These are phyloP conservation scores for Drosophila monieri DNA, from an alignment of 2,888 invertebrate genomes.

Conservation along the genomic window DNA sequence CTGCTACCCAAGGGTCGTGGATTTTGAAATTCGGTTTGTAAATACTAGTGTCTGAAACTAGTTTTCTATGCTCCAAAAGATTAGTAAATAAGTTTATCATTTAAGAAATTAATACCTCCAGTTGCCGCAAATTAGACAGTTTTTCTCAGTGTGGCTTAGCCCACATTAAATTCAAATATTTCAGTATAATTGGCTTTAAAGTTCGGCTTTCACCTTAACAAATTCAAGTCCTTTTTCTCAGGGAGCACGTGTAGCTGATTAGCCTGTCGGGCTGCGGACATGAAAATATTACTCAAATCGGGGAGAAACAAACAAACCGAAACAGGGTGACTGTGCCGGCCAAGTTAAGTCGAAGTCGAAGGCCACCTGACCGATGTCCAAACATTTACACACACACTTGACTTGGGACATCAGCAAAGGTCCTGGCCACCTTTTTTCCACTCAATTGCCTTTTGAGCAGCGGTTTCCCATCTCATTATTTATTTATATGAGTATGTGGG, in stretches of 20 bases:
- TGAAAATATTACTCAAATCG: conserved; percentile 56
- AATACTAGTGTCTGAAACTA: conserved; percentile 12
- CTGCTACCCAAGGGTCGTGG: background rate
- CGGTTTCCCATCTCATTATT: conserved; percentile 52
- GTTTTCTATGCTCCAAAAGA: conserved; percentile 14
- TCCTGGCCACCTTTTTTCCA: conserved; percentile 57
- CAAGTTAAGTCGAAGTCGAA: conserved; percentile 1
- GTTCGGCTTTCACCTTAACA: background rate
- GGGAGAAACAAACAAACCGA: conserved; percentile 43
- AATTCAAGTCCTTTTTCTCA: background rate
- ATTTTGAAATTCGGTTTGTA: conserved; percentile 22
- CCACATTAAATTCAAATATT: conserved; percentile 6
- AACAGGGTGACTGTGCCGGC: conserved; percentile 1
- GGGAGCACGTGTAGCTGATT: conserved; percentile 36
- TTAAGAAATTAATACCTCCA: too few relatives aligned
- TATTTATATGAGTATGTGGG: conserved; percentile 62
- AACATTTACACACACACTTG: conserved; percentile 57
- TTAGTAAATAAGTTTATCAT: background rate
- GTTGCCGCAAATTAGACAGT: too few relatives aligned
- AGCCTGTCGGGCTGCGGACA: conserved; percentile 22
- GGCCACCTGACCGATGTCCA: conserved; percentile 50
- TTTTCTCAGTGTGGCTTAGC: background rate
- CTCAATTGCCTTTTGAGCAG: conserved; percentile 59
- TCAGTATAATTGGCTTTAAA: background rate
- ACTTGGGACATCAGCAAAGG: conserved; percentile 21